Evolutionary conservation across 2,888 invertebrate species (phyloP).

Genomic region (Phaonia tiefii): DNA sequence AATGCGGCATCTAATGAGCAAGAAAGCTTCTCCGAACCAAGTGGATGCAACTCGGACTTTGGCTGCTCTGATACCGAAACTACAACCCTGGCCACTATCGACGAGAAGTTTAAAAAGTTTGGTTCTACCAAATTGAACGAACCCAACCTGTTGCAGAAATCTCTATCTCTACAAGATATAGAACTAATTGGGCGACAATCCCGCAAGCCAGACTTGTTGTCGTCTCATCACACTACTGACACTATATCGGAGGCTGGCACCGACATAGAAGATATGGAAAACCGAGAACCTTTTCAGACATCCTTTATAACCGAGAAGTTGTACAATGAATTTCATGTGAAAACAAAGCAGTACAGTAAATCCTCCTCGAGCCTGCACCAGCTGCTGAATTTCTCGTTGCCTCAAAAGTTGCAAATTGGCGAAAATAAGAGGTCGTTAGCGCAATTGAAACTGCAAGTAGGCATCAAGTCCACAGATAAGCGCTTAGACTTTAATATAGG

Average conservation of each 20-base stretch:
- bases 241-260: constrained; percentile 78
- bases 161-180: constrained; percentile 79
- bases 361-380: constrained; percentile 84
- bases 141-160: constrained; percentile 76
- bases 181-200: constrained; percentile 73
- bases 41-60: constrained; percentile 70
- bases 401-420: constrained; percentile 82
- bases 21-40: constrained; percentile 72
- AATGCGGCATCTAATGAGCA: constrained; percentile 61
- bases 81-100: constrained; percentile 74
- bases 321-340: constrained; percentile 87
- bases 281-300: constrained; percentile 80
- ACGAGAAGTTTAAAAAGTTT: constrained; percentile 69
- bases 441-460: constrained; percentile 69
- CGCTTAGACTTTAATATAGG: constrained; percentile 73
- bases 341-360: constrained; percentile 85
- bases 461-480: constrained; percentile 54
- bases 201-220: constrained; percentile 77
- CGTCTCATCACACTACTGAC: constrained; percentile 73
- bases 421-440: constrained; percentile 78
- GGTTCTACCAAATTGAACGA: constrained; percentile 58
- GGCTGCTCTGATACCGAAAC: constrained; percentile 76
- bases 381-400: constrained; percentile 78
- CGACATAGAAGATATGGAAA: constrained; percentile 76
- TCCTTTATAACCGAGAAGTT: constrained; percentile 86